A percentile compares a stretch with the other conserved stretches of the same genome.
Evolutionary conservation across 2,797 vertebrate genomes (phyloP).

Genomic region (Lagorchestes hirsutus): DNA sequence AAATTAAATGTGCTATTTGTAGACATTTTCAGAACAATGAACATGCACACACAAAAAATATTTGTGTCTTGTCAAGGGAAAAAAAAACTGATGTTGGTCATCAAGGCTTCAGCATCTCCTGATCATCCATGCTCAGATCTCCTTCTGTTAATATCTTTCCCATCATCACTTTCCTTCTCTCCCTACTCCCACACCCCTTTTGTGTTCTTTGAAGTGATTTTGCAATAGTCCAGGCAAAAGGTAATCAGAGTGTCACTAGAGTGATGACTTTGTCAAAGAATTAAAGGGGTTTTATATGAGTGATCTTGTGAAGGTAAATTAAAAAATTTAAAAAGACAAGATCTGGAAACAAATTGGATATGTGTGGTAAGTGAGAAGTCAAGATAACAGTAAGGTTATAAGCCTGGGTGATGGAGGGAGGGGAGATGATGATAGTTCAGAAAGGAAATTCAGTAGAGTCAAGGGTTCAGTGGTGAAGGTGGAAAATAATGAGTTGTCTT

Average conservation of each 20-base stretch:
- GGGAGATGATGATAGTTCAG: not conserved
- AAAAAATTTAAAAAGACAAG: not conserved
- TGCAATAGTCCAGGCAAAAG: not conserved
- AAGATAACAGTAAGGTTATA: not conserved
- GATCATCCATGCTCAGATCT: not conserved
- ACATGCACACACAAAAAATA: not conserved
- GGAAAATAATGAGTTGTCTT: not conserved
- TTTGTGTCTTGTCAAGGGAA: not conserved
- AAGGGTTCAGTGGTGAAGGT: not conserved
- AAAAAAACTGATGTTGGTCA: not conserved
- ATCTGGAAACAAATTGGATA: not conserved
- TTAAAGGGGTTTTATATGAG: not conserved
- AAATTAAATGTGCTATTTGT: not conserved
- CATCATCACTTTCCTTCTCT: not conserved
- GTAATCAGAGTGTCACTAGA: not conserved
- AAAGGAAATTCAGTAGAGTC: not conserved
- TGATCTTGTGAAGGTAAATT: not conserved
- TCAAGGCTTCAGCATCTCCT: not conserved
- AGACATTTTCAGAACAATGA: not conserved
- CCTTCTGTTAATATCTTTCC: not conserved
- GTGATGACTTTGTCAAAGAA: not conserved
- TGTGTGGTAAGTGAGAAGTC: not conserved
- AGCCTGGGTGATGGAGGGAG: not conserved
- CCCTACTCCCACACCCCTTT: not conserved
- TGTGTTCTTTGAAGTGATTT: not conserved